Evolutionary conservation across 2,113 vertebrate genomes (phyloP).

Genomic region (Chamaea fasciata): DNA sequence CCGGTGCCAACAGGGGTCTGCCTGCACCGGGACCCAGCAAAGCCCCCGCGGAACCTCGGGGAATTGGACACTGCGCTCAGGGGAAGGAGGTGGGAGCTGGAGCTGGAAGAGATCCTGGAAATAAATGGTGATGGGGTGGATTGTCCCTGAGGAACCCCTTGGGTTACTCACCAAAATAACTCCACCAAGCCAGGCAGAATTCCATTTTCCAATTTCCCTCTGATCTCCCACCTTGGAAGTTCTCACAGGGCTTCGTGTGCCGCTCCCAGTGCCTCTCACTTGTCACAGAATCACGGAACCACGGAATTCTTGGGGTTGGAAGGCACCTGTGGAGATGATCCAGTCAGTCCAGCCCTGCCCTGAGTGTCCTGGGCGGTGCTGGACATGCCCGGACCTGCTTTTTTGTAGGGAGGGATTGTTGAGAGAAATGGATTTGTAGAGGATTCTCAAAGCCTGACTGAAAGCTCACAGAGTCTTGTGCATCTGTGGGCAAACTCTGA

Average conservation of each 20-base stretch:
- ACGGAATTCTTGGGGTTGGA: fast-evolving
- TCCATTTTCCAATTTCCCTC: neutral
- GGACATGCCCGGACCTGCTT: neutral
- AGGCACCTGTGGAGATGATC: neutral
- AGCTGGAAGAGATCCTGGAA: neutral
- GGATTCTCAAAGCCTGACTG: neutral
- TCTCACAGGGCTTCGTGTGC: neutral
- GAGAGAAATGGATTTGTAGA: neutral
- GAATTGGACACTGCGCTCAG: neutral
- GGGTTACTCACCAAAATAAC: neutral
- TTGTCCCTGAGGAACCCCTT: neutral
- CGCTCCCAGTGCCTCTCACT: neutral
- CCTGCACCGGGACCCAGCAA: neutral
- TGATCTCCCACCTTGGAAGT: neutral
- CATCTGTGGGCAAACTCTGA: neutral
- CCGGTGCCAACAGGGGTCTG: conserved; percentile 16
- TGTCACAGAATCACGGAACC: fast-evolving
- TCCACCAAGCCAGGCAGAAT: neutral
- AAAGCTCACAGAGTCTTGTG: neutral
- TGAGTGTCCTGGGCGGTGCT: neutral
- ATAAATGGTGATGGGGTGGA: neutral
- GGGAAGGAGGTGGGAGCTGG: neutral
- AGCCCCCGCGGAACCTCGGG: neutral
- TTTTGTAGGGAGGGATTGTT: no score
- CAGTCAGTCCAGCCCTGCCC: neutral